Evolutionary conservation across 2,888 invertebrate species (phyloP).

Genomic region (Cerastis leucographa): DNA sequence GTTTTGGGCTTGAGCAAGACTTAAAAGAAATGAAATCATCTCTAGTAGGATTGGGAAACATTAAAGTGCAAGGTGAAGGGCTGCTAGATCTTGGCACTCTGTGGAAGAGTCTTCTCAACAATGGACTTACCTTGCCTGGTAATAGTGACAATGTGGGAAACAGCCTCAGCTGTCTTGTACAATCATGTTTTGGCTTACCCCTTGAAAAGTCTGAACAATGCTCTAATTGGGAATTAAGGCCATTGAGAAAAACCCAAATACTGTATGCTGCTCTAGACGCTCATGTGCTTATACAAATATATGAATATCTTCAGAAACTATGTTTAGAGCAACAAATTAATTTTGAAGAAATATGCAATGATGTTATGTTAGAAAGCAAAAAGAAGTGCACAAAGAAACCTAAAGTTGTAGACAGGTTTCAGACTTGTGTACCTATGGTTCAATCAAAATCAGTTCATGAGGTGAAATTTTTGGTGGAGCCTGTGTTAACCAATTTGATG

Average conservation of each 20-base stretch:
- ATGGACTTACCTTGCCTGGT: constrained; percentile 80
- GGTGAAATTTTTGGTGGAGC: constrained; percentile 82
- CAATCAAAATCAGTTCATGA: constrained; percentile 73
- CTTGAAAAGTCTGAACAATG: constrained; percentile 97
- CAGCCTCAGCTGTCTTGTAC: constrained; percentile 94
- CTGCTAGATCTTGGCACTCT: constrained; percentile 83
- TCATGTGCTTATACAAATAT: constrained; percentile 95
- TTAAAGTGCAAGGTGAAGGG: constrained; percentile 88
- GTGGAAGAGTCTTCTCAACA: constrained; percentile 83
- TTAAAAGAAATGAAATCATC: constrained; percentile 86
- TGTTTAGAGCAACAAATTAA: constrained; percentile 88
- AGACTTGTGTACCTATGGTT: constrained; percentile 65
- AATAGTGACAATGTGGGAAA: constrained; percentile 90
- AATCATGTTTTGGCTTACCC: constrained; percentile 93
- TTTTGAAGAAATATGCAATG: constrained; percentile 92
- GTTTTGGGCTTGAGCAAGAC: constrained; percentile 90
- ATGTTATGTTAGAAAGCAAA: constrained; percentile 90
- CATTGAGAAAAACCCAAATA: constrained; percentile 94
- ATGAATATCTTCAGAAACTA: constrained; percentile 91
- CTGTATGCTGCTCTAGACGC: constrained; percentile 97
- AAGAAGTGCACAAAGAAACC: constrained; percentile 85
- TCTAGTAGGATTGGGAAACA: constrained; percentile 82
- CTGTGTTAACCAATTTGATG: constrained; percentile 77
- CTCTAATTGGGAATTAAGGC: constrained; percentile 97
- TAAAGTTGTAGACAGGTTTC: constrained; percentile 77